Evolutionary conservation across 1,140 invertebrate genomes (phyloP), one percentile per base, ranked within the genome.

Genomic region (Drosophila lacteicornis): DNA sequence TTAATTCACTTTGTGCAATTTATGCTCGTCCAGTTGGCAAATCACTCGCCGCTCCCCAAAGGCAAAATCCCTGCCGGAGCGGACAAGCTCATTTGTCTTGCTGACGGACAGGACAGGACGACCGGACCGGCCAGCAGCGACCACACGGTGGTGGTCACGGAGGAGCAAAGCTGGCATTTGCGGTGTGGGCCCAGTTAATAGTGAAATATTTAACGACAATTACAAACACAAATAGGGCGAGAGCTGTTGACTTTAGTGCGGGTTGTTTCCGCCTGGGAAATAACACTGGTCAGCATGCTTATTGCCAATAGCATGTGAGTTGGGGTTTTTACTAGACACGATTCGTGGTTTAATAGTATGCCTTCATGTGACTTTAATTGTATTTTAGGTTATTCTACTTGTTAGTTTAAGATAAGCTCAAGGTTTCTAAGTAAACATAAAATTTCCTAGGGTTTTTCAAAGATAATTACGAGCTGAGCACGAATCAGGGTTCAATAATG

Each of bases 191-290:
- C 58, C 59, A 66, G 49, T 66, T 84, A 78, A 84, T 84, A 60
- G 66, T 80, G 80, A 75, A 80, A 88, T 87, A 88, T 87, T 87
- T 60, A 80, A 80, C 69, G 75, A 75, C 80, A 88, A 87, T 87
- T 80, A 87, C 61, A 55, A 56, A 75, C 67, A 71, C 69, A 75
- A 68, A 66, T 42, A 60, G 56, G 43, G n/a, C 53, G 36, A 56
- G 36, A 33, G 49, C 43, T 56, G 58, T 68, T 46, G 62, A 33
- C 65, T 62, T 49, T 67, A 40, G 51, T 47, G 58, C 51, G 46
- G 55, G 36, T 12, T 25, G 55, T 57, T 56, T 56, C 53, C 53
- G 53, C 53, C 53, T 25, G 36, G 53, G 53, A 56, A 56, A 56
- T 56, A 56, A 56, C 53, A 56, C 53, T 56, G 53, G 53, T 11